A percentile compares a stretch with the other conserved stretches of the same genome.
These are phyloP conservation scores for Ceratosolen fusciceps DNA, from an alignment of 1,140 invertebrate species.

Conservation along the genomic window DNA sequence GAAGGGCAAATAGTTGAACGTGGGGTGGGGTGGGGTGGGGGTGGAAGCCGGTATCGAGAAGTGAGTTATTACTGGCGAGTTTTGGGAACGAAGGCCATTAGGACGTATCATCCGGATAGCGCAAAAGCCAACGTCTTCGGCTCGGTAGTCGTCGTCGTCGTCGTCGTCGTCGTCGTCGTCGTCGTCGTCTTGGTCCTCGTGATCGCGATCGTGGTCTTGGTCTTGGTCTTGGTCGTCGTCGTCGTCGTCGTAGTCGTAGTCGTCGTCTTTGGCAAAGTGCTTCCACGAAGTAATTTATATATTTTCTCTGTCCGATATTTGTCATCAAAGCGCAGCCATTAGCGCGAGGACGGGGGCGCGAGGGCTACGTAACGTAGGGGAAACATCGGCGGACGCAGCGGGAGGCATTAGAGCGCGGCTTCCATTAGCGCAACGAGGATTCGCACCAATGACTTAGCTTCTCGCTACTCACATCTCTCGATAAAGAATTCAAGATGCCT, in stretches of 20 bases:
- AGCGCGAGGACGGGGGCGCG: slow-evolving; percentile 55
- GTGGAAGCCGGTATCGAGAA: slow-evolving; percentile 1
- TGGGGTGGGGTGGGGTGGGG: background rate
- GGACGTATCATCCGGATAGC: slow-evolving; percentile 31
- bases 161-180: slow-evolving; percentile 34
- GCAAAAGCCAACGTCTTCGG: slow-evolving; percentile 35
- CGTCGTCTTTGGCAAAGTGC: slow-evolving; percentile 47
- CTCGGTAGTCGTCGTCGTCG: slow-evolving; percentile 28
- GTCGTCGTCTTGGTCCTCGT: no score
- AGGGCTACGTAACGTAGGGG: slow-evolving; percentile 30
- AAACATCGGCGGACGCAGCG: slow-evolving; percentile 63
- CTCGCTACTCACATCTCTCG: background rate
- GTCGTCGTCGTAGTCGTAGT: slow-evolving; percentile 43
- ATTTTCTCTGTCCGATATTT: slow-evolving; percentile 70
- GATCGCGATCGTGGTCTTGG: no score
- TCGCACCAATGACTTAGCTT: slow-evolving; percentile 28
- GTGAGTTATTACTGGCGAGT: slow-evolving; percentile 43
- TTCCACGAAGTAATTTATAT: slow-evolving; percentile 69
- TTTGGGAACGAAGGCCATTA: slow-evolving; percentile 47
- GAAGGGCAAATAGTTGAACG: background rate
- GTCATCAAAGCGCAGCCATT: slow-evolving; percentile 72
- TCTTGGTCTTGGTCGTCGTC: no score
- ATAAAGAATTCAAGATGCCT: background rate
- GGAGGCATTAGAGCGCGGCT: slow-evolving; percentile 70
- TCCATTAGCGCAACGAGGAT: slow-evolving; percentile 67